Conservation (phyloP, 2,888 invertebrate genomes). For the Coenonympha arcania region DNA sequence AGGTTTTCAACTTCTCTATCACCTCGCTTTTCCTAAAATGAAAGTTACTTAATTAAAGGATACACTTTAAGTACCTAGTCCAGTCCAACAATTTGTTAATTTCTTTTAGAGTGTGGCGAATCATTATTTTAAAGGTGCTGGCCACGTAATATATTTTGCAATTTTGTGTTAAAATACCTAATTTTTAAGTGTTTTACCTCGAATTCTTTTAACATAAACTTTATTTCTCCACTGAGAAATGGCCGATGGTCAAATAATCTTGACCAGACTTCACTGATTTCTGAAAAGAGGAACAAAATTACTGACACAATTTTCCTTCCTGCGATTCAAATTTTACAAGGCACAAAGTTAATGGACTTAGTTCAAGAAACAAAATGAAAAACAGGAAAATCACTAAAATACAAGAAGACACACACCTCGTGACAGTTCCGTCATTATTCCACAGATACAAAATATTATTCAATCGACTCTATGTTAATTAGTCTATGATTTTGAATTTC, state of each 20-base stretch:
- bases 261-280: slow-evolving; percentile 86
- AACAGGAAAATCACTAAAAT: no score
- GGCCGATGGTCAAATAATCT: slow-evolving; percentile 90
- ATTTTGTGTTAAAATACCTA: no score
- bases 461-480: neutral
- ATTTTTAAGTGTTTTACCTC: no score
- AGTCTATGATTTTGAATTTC: no score
- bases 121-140: neutral
- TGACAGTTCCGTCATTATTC: slow-evolving; percentile 66
- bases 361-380: no score
- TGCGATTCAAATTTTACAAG: no score
- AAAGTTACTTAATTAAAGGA: neutral
- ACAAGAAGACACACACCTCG: slow-evolving; percentile 46
- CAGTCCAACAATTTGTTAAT: no score
- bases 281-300: slow-evolving; percentile 53
- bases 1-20: slow-evolving; percentile 86
- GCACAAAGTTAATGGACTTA: no score
- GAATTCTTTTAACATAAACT: slow-evolving; percentile 86
- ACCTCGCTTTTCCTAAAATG: slow-evolving; percentile 79
- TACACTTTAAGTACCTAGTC: neutral
- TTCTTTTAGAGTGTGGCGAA: no score
- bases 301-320: no score
- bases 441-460: no score
- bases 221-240: slow-evolving; percentile 89
- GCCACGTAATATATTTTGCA: no score